These are phyloP conservation scores for Lynx canadensis DNA, from an alignment of 2,113 vertebrate species.

Conservation along the genomic window DNA sequence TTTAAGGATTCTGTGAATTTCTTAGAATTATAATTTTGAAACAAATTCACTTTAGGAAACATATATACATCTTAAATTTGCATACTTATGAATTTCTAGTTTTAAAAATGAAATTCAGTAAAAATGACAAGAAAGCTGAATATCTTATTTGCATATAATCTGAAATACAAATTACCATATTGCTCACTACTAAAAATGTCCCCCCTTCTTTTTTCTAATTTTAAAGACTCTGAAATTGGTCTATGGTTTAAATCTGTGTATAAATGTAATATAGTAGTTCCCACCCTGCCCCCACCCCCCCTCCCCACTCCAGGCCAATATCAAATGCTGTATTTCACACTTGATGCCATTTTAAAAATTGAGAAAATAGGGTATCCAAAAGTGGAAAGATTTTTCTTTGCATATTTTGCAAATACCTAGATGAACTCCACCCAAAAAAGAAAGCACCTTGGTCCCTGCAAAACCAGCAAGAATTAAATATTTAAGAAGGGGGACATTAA, in stretches of 20 bases:
- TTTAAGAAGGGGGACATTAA: not conserved
- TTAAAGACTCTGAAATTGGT: constrained; percentile 24
- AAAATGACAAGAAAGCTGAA: constrained; percentile 27
- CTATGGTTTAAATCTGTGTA: not conserved
- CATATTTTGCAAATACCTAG: not conserved
- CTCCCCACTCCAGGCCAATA: not conserved
- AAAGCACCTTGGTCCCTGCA: not conserved
- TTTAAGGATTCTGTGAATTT: not conserved
- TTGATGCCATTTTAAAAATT: not conserved
- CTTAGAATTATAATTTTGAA: constrained; percentile 38
- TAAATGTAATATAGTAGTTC: not conserved
- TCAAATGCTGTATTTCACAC: constrained; percentile 1
- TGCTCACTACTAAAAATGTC: not conserved
- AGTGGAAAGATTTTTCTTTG: not conserved
- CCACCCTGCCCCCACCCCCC: no score
- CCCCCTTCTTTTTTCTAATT: not conserved
- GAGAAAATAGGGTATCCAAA: constrained; percentile 24
- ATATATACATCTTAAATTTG: not conserved
- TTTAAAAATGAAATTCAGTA: constrained; percentile 59
- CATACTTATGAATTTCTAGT: constrained; percentile 36
- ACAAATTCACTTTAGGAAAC: not conserved
- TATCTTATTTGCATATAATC: constrained; percentile 9
- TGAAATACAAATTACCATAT: constrained; percentile 7
- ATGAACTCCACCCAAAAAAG: not conserved
- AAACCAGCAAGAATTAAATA: not conserved